A percentile compares a stretch with the other conserved stretches of the same genome.
Conservation (phyloP, 1,140 invertebrate species). For the Cydia pomonella region DNA sequence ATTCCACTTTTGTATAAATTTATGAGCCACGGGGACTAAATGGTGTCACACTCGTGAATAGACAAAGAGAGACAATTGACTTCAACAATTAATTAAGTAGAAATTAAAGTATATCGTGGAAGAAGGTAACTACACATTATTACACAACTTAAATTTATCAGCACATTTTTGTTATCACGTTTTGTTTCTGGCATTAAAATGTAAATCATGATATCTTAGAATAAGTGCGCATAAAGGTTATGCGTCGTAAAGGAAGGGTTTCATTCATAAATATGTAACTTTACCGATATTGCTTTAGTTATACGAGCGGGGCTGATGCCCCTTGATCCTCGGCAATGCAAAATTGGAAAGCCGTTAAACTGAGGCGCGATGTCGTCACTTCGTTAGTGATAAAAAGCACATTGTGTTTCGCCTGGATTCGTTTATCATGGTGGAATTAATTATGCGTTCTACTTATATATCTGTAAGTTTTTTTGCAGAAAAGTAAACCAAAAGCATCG, state of each 20-base stretch:
- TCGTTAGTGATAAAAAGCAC: conserved; percentile 3
- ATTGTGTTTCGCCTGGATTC: background rate
- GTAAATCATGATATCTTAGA: conserved; percentile 38
- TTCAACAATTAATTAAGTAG: too few relatives aligned
- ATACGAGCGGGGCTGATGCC: conserved; percentile 35
- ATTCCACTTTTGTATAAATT: too few relatives aligned
- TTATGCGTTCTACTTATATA: too few relatives aligned
- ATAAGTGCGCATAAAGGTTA: conserved; percentile 39
- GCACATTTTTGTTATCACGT: background rate
- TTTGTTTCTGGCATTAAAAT: conserved; percentile 36
- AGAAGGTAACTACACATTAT: background rate
- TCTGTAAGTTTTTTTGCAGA: too few relatives aligned
- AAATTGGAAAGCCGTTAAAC: conserved; percentile 37
- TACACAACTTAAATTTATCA: background rate
- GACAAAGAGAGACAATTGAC: too few relatives aligned
- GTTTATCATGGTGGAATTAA: background rate
- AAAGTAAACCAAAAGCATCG: too few relatives aligned
- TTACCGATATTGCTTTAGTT: conserved; percentile 47
- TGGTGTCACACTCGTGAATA: too few relatives aligned
- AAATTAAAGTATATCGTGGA: too few relatives aligned
- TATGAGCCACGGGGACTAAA: too few relatives aligned
- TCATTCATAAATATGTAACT: conserved; percentile 51
- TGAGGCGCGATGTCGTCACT: conserved; percentile 26
- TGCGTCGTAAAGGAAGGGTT: conserved; percentile 42
- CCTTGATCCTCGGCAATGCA: conserved; percentile 39